Percentiles rank a stretch among this genome's conserved stretches.
phyloP scores from a whole-genome alignment of 2,113 vertebrate genomes.

The Proterorhinus semilunaris region DNA sequence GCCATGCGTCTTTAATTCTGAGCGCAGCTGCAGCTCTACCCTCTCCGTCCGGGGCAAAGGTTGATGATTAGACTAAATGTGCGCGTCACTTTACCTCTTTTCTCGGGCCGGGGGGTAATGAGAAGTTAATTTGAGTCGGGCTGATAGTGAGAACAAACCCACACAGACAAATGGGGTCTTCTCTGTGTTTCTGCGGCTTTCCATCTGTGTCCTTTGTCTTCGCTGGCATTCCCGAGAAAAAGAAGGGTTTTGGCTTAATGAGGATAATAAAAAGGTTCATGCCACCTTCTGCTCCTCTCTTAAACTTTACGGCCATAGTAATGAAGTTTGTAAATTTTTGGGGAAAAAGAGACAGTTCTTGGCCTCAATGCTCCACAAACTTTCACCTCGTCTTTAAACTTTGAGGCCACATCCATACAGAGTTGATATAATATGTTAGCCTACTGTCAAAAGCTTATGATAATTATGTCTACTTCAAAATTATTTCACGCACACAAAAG shows the following conservation, averaged over 20 bases:
- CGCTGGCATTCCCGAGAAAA: neutral
- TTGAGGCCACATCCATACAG: neutral
- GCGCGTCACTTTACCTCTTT: slow-evolving; percentile 6
- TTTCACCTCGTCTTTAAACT: slow-evolving; percentile 1
- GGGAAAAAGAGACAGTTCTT: neutral
- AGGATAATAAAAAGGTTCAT: neutral
- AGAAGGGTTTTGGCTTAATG: neutral
- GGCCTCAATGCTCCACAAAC: neutral
- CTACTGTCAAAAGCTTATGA: neutral
- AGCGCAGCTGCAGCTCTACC: neutral
- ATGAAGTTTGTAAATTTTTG: slow-evolving; percentile 5
- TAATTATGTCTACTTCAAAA: too few relatives aligned
- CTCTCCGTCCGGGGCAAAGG: neutral
- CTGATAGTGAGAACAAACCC: slow-evolving; percentile 12
- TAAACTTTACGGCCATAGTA: neutral
- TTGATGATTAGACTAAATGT: slow-evolving; percentile 2
- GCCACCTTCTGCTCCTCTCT: neutral
- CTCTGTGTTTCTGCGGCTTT: slow-evolving; percentile 2
- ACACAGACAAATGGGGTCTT: neutral
- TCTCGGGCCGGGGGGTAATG: slow-evolving; percentile 5
- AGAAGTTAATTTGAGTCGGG: slow-evolving; percentile 8
- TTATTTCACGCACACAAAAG: too few relatives aligned
- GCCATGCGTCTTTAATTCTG: neutral
- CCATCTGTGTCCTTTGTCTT: neutral
- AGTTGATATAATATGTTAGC: neutral